Evolutionary conservation across 2,888 invertebrate genomes (phyloP).

Genomic region (Pyralis farinalis): DNA sequence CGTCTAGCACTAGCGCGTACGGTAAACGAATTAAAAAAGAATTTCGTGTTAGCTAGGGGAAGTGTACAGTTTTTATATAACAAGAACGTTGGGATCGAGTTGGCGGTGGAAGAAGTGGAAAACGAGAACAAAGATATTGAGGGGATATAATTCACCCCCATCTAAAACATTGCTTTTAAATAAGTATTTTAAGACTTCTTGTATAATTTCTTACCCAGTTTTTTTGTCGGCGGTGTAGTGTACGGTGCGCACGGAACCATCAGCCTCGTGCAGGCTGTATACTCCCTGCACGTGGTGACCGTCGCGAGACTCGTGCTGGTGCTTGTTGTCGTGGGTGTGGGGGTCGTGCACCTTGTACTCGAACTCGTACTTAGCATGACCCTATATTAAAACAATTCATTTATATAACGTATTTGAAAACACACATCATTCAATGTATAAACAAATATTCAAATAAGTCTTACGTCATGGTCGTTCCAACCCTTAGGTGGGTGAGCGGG

Average conservation of each 20-base stretch:
- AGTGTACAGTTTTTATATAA: too few relatives aligned
- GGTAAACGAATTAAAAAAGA: too few relatives aligned
- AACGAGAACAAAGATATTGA: too few relatives aligned
- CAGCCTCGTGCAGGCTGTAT: slow-evolving; percentile 46
- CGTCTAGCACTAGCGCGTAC: too few relatives aligned
- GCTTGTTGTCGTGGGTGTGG: slow-evolving; percentile 81
- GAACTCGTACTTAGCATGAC: slow-evolving; percentile 76
- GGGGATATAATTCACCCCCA: too few relatives aligned
- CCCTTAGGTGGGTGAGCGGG: slow-evolving; percentile 19
- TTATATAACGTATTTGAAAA: neutral
- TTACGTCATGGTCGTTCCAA: slow-evolving; percentile 16
- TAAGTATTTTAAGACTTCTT: too few relatives aligned
- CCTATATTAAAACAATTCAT: slow-evolving; percentile 31
- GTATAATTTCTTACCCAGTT: slow-evolving; percentile 37
- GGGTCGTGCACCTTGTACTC: slow-evolving; percentile 77
- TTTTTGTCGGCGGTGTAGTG: slow-evolving; percentile 66
- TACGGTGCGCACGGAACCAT: slow-evolving; percentile 62
- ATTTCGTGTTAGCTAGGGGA: too few relatives aligned
- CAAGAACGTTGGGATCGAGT: too few relatives aligned
- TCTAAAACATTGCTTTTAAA: too few relatives aligned
- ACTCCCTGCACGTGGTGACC: slow-evolving; percentile 47
- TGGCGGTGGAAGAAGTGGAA: too few relatives aligned
- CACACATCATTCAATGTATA: neutral
- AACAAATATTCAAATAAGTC: neutral
- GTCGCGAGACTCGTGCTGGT: slow-evolving; percentile 58